These are phyloP conservation scores for Porites australiensis DNA, from an alignment of 64 coral and sea anemone genomes.

Conservation along the genomic window DNA sequence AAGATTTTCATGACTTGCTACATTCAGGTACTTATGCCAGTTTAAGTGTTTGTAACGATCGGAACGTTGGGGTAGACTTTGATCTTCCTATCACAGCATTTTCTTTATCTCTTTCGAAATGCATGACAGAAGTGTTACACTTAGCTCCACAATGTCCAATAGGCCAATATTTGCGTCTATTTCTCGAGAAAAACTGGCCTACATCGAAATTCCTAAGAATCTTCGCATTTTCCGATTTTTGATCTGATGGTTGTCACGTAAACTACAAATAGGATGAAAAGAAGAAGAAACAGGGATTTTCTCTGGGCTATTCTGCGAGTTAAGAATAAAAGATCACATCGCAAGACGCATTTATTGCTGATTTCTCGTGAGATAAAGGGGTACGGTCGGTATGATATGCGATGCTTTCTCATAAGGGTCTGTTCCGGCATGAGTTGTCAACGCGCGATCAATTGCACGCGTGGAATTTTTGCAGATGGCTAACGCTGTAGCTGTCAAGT, in stretches of 20 bases:
- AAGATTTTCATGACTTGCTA: constrained; percentile 24
- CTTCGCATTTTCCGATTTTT: constrained; percentile 18
- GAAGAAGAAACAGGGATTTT: neutral
- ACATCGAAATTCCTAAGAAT: constrained; percentile 36
- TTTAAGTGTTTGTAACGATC: constrained; percentile 24
- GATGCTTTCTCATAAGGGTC: neutral
- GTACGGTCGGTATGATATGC: neutral
- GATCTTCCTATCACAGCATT: neutral
- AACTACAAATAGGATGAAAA: neutral
- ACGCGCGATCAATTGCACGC: constrained; percentile 27
- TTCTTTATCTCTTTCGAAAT: constrained; percentile 14
- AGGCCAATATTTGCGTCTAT: constrained; percentile 27
- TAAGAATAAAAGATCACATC: constrained; percentile 7
- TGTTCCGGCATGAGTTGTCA: constrained; percentile 54
- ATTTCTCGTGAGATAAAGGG: constrained; percentile 20
- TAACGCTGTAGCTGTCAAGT: constrained; percentile 22
- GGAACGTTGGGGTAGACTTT: constrained; percentile 40
- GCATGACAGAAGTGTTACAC: neutral
- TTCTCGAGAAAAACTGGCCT: neutral
- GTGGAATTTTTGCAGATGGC: constrained; percentile 48
- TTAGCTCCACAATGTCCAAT: constrained; percentile 5
- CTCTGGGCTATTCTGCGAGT: neutral
- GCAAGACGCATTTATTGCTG: constrained; percentile 2
- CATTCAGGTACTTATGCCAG: neutral
- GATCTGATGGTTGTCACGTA: neutral